These are phyloP conservation scores for Heterochromis multidens DNA, from an alignment of 2,113 vertebrate species.

Conservation along the genomic window DNA sequence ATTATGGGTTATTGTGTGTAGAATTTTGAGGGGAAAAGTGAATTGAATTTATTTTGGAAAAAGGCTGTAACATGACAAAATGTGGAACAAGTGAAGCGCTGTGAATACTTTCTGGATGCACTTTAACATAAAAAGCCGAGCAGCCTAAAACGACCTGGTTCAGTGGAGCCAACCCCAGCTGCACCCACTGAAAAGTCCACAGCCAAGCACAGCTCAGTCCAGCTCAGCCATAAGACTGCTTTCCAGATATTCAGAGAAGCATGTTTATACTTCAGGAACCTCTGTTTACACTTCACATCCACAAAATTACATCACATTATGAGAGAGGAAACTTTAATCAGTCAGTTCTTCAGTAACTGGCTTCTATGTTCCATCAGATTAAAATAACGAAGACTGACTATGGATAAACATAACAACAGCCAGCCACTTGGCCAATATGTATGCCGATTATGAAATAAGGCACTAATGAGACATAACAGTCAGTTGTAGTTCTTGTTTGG, in stretches of 20 bases:
- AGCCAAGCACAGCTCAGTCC: conserved; percentile 33
- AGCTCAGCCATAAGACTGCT: conserved; percentile 12
- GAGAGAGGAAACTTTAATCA: conserved; percentile 41
- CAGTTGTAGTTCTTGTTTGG: conserved; percentile 38
- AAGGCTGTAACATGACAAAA: too few relatives aligned
- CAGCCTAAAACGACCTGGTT: background rate
- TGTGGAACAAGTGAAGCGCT: too few relatives aligned
- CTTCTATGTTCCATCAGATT: conserved; percentile 3
- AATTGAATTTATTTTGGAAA: too few relatives aligned
- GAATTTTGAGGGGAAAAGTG: too few relatives aligned
- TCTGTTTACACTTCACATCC: conserved; percentile 48
- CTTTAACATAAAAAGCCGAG: background rate
- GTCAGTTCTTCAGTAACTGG: conserved; percentile 42
- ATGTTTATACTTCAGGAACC: conserved; percentile 55
- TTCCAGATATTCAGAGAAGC: conserved; percentile 44
- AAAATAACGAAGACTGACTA: conserved; percentile 26
- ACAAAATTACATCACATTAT: conserved; percentile 57
- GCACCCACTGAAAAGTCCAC: conserved; percentile 1
- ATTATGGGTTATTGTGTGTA: too few relatives aligned
- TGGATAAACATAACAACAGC: conserved; percentile 20
- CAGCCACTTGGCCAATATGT: background rate
- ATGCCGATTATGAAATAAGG: conserved; percentile 30
- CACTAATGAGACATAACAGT: conserved; percentile 26
- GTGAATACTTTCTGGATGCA: too few relatives aligned
- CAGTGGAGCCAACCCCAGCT: conserved; percentile 23